Conservation (phyloP, 2,888 invertebrate genomes). For the Tinea pellionella region DNA sequence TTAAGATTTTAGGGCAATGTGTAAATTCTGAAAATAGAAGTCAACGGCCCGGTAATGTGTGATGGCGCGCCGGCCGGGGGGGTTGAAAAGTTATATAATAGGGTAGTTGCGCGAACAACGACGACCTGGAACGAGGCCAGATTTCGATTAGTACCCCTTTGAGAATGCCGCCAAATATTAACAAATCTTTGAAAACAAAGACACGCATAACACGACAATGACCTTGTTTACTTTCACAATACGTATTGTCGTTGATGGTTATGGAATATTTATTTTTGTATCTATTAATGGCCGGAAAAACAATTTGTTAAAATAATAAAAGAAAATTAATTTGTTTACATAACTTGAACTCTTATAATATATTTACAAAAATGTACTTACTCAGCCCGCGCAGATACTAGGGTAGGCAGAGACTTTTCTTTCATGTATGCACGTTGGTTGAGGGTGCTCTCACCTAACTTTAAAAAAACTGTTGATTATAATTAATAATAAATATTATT, state of each 20-base stretch:
- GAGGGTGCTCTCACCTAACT: no score
- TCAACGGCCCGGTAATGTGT: slow-evolving; percentile 27
- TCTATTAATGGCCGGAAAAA: no score
- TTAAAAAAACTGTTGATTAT: no score
- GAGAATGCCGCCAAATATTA: slow-evolving; percentile 1
- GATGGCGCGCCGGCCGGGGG: slow-evolving; percentile 21
- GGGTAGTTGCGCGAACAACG: slow-evolving; percentile 10
- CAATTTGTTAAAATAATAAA: no score
- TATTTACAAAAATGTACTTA: no score
- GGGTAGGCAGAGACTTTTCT: no score
- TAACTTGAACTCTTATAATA: no score
- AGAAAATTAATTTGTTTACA: no score
- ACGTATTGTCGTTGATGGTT: not conserved
- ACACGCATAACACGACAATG: not conserved
- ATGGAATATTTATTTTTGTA: not conserved
- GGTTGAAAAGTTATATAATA: slow-evolving; percentile 19
- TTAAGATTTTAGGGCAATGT: not conserved
- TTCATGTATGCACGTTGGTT: no score
- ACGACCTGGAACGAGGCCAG: slow-evolving; percentile 12
- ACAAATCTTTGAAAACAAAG: not conserved
- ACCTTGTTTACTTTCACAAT: not conserved
- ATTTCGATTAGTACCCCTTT: slow-evolving; percentile 13
- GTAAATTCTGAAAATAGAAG: slow-evolving; percentile 17
- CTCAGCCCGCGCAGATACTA: no score
- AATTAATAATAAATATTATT: no score